Evolutionary conservation across 1,140 invertebrate species (phyloP), one percentile per base, ranked within the genome.

Genomic region (Eueides isabella): DNA sequence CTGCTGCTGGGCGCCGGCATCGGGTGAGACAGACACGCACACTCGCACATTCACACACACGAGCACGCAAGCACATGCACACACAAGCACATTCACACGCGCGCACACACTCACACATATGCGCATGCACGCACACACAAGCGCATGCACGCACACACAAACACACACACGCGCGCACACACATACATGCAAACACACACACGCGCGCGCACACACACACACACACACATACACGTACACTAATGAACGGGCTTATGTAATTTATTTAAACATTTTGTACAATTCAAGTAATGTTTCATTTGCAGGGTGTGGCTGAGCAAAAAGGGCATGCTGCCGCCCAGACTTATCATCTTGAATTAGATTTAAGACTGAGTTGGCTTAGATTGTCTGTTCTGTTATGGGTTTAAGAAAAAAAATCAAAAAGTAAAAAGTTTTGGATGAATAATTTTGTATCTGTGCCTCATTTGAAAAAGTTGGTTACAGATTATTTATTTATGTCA

Each of bases 1-100:
- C 93, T 99, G 74, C 91, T 99, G 65, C 94, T 99, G 76, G 98
- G 98, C 62, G 97, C 97, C 78, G 98, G 98, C 65, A 95, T 99
- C 85, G 98, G 98, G 97, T 98, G 94, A 94, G 93, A 26, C 23
- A 23, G 19, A 4, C 44, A 12, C 44, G 23, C 44, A 0, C 9
- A 48, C 44, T 5, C n/a, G 19, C n/a, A 19, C 5, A 82, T 4
- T 35, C 61, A 19, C 74, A 65, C 48, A 31, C 75, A 61, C 67
- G 14, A 41, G 65, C 31, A 28, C 30, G 74, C 31, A 31, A 6
- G 64, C 48, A 26, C 64, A 67, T 0, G 48, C 30, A 26, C 2
- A 71, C 19, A 65, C 26, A 41, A 2, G 12, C 35, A 71, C n/a
- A n/a, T n/a, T n/a, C 44, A 12, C 44, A 55, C 44, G 0, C 9